phyloP scores from a whole-genome alignment of 2,113 vertebrate genomes.

The Actenoides hombroni region DNA sequence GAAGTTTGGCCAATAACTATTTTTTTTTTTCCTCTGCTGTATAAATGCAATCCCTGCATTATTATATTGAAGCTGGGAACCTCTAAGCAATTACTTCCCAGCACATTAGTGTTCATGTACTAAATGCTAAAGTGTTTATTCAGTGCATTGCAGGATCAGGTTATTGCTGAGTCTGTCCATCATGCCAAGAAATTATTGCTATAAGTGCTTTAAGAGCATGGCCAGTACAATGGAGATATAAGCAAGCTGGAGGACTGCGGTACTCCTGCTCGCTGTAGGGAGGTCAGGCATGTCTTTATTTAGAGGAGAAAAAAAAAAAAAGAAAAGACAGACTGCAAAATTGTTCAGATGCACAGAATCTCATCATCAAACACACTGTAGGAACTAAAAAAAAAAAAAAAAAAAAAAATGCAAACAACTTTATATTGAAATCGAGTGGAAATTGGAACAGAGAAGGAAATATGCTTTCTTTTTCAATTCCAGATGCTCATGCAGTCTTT shows the following conservation, averaged over 20 bases:
- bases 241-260: background rate
- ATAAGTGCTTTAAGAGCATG: conserved; percentile 63
- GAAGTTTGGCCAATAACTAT: conserved; percentile 3
- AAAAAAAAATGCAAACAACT: background rate
- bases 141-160: conserved; percentile 67
- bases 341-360: conserved; percentile 25
- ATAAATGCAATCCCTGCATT: conserved; percentile 66
- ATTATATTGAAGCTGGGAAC: conserved; percentile 64
- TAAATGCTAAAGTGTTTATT: conserved; percentile 76
- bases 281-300: background rate
- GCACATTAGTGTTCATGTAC: conserved; percentile 60
- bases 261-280: background rate
- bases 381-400: background rate
- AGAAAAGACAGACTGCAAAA: background rate
- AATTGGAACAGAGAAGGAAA: conserved; percentile 43
- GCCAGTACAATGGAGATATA: conserved; percentile 24
- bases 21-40: background rate
- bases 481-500: conserved; percentile 43
- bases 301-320: background rate
- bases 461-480: conserved; percentile 59
- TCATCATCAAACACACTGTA: conserved; percentile 4
- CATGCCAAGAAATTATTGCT: conserved; percentile 61
- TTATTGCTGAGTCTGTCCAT: conserved; percentile 74
- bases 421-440: conserved; percentile 46
- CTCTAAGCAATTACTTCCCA: conserved; percentile 70